Evolutionary conservation across 2,113 vertebrate genomes (phyloP).

Genomic region (Clinocottus analis): DNA sequence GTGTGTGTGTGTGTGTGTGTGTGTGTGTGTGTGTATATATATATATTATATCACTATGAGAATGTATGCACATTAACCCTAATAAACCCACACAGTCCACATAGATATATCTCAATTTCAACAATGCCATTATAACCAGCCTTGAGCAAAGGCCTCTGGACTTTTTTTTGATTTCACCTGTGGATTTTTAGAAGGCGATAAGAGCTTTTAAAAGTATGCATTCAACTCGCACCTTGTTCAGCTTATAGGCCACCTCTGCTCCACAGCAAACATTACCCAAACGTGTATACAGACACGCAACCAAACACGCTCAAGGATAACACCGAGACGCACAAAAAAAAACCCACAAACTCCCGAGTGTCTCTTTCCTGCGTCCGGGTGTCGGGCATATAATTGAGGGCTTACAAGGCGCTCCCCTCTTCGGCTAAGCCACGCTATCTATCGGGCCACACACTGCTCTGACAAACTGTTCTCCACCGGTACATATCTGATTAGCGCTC

Average conservation of each 20-base stretch:
- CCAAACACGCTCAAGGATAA: slow-evolving; percentile 27
- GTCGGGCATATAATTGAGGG: slow-evolving; percentile 79
- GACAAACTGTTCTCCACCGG: slow-evolving; percentile 71
- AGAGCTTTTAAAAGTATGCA: neutral
- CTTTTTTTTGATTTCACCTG: neutral
- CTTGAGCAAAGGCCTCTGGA: neutral
- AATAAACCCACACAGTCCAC: neutral
- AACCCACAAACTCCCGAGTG: slow-evolving; percentile 34
- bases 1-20: too few relatives aligned
- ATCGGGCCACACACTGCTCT: slow-evolving; percentile 72
- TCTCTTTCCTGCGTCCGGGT: slow-evolving; percentile 56
- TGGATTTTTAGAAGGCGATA: neutral
- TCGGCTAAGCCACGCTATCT: slow-evolving; percentile 74
- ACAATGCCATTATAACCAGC: neutral
- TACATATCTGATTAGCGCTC: slow-evolving; percentile 76
- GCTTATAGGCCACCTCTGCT: neutral
- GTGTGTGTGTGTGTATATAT: too few relatives aligned
- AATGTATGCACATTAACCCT: neutral
- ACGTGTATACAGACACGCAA: slow-evolving; percentile 23
- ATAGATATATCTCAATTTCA: neutral
- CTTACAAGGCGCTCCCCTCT: slow-evolving; percentile 65
- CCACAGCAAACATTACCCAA: slow-evolving; percentile 13
- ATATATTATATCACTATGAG: neutral
- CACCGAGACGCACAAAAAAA: slow-evolving; percentile 32
- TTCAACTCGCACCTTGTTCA: neutral